Evolutionary conservation across 2,888 invertebrate species (phyloP).

Genomic region (Coenonympha arcania): DNA sequence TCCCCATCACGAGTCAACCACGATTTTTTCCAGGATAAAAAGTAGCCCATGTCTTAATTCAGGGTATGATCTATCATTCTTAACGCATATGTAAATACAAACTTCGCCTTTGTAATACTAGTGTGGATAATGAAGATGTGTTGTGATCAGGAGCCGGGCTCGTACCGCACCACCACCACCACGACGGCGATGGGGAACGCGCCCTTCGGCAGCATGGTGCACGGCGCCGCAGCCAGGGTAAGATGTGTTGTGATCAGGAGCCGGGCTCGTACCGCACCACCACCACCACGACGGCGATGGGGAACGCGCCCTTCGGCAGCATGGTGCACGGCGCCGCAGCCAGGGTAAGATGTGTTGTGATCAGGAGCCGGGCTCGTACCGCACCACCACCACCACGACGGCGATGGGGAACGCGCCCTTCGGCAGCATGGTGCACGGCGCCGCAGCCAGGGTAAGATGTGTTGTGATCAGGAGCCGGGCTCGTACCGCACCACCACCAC

Average conservation of each 20-base stretch:
- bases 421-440: constrained; percentile 57
- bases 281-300: constrained; percentile 54
- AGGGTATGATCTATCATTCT: too few species aligned
- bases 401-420: constrained; percentile 65
- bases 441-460: constrained; percentile 56
- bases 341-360: constrained; percentile 44
- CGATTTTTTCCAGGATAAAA: too few species aligned
- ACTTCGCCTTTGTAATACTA: too few species aligned
- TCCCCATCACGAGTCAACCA: too few species aligned
- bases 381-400: constrained; percentile 57
- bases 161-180: constrained; percentile 59
- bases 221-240: constrained; percentile 53
- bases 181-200: constrained; percentile 60
- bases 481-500: constrained; percentile 60
- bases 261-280: constrained; percentile 61
- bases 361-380: constrained; percentile 62
- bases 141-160: constrained; percentile 54
- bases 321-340: constrained; percentile 56
- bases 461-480: constrained; percentile 53
- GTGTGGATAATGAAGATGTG: too few species aligned
- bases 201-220: constrained; percentile 63
- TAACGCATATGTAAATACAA: too few species aligned
- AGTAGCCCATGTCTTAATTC: too few species aligned
- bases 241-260: constrained; percentile 48
- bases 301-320: constrained; percentile 66